Conservation (phyloP, 2,888 invertebrate genomes). For the Criorhina ranunculi region DNA sequence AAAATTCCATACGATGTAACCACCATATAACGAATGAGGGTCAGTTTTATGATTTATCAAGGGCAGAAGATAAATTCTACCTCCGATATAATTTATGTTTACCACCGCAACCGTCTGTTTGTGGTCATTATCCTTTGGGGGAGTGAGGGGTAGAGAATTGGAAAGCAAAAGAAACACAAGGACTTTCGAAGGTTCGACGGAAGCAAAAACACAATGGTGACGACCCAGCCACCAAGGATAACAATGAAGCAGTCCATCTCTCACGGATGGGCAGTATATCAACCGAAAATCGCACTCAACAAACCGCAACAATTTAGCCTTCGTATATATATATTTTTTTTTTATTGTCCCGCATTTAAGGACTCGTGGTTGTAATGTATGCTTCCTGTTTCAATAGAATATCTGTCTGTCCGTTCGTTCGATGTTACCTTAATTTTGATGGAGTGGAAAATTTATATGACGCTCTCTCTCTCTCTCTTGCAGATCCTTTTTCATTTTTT, state of each 20-base stretch:
- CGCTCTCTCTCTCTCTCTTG: conserved; percentile 15
- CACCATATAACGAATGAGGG: conserved; percentile 60
- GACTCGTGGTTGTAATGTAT: conserved; percentile 48
- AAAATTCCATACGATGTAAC: conserved; percentile 7
- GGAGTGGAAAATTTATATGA: conserved; percentile 57
- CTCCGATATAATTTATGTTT: conserved; percentile 65
- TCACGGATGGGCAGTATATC: conserved; percentile 65
- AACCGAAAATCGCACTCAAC: conserved; percentile 63
- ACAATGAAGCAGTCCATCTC: conserved; percentile 65
- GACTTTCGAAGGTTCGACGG: not conserved
- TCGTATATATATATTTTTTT: conserved; percentile 10
- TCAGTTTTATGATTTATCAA: conserved; percentile 66
- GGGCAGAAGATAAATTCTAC: conserved; percentile 65
- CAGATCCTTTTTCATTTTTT: conserved; percentile 43
- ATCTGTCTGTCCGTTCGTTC: conserved; percentile 15
- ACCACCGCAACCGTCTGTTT: conserved; percentile 64
- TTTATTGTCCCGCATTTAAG: conserved; percentile 52
- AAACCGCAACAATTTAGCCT: conserved; percentile 68
- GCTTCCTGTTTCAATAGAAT: conserved; percentile 41
- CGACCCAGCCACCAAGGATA: conserved; percentile 36
- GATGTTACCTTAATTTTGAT: conserved; percentile 54
- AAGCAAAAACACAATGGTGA: conserved; percentile 47
- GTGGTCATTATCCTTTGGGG: conserved; percentile 69
- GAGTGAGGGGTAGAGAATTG: conserved; percentile 13
- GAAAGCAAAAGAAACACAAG: conserved; percentile 28